Percentiles rank a stretch among this genome's conserved stretches.
phyloP scores from a whole-genome alignment of 2,797 vertebrate species.

The Steatocranus sp. region DNA sequence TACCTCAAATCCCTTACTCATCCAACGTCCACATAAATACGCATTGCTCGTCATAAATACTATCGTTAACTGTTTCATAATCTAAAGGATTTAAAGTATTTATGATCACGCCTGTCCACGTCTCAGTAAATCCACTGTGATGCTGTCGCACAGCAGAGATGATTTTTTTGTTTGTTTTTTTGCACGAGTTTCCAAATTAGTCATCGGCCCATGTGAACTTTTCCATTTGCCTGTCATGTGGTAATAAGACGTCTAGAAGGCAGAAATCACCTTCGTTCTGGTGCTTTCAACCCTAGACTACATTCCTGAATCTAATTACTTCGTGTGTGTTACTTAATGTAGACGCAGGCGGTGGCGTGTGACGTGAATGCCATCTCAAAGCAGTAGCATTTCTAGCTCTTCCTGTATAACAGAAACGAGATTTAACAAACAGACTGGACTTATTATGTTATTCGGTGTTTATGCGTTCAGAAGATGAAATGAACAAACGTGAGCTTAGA shows the following conservation, averaged over 20 bases:
- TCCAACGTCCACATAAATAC: background rate
- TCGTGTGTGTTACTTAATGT: background rate
- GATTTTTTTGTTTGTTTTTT: background rate
- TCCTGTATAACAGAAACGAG: background rate
- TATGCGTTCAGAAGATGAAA: background rate
- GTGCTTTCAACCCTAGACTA: background rate
- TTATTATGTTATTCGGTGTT: accelerated
- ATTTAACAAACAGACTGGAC: background rate
- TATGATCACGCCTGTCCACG: background rate
- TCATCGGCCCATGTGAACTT: background rate
- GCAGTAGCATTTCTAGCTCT: accelerated
- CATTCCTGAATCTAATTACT: constrained; percentile 16
- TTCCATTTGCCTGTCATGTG: background rate
- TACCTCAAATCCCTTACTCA: background rate
- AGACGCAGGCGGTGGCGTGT: background rate
- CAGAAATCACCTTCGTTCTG: background rate
- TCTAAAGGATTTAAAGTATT: background rate
- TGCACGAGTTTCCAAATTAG: background rate
- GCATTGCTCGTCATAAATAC: background rate
- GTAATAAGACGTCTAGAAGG: background rate
- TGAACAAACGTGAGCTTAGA: background rate
- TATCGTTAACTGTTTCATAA: background rate
- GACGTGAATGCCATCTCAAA: background rate
- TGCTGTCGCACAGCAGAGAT: background rate
- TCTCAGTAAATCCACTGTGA: background rate